A percentile compares a stretch with the other conserved stretches of the same genome.
phyloP scores from a whole-genome alignment of 2,888 invertebrate genomes.

The Macaria liturata region DNA sequence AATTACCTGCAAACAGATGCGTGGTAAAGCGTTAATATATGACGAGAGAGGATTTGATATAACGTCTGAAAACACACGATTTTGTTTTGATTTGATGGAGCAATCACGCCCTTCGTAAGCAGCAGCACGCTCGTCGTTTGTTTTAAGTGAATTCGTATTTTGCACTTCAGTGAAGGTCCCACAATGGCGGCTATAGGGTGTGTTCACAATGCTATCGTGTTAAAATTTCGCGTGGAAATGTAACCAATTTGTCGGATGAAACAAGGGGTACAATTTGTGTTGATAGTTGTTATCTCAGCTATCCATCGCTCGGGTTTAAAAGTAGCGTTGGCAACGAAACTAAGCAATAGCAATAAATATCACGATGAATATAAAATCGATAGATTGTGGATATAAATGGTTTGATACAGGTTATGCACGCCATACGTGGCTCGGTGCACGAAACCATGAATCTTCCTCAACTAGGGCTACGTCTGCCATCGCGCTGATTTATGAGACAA shows the following conservation, averaged over 20 bases:
- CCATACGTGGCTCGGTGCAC: slow-evolving; percentile 14
- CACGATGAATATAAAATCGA: slow-evolving; percentile 17
- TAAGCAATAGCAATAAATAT: slow-evolving; percentile 19
- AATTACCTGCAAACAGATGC: slow-evolving; percentile 32
- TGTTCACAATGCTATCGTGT: slow-evolving; percentile 62
- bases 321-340: slow-evolving; percentile 61
- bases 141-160: slow-evolving; percentile 36
- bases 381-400: slow-evolving; percentile 14
- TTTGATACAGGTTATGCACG: slow-evolving; percentile 15
- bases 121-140: slow-evolving; percentile 13
- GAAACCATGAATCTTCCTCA: slow-evolving; percentile 12
- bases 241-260: slow-evolving; percentile 76
- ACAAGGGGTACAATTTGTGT: slow-evolving; percentile 77
- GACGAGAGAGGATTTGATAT: slow-evolving; percentile 8
- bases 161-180: slow-evolving; percentile 34
- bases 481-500: slow-evolving; percentile 2
- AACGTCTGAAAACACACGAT: slow-evolving; percentile 4
- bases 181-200: slow-evolving; percentile 48
- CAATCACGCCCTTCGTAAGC: not conserved
- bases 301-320: slow-evolving; percentile 58
- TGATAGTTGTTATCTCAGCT: slow-evolving; percentile 72
- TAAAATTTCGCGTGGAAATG: slow-evolving; percentile 75
- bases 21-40: slow-evolving; percentile 28
- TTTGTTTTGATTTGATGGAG: slow-evolving; percentile 4
- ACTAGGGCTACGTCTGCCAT: slow-evolving; percentile 4